Evolutionary conservation across 2,113 vertebrate genomes (phyloP), one percentile per base, ranked within the genome.

Genomic region (Colistium nudipinnis): DNA sequence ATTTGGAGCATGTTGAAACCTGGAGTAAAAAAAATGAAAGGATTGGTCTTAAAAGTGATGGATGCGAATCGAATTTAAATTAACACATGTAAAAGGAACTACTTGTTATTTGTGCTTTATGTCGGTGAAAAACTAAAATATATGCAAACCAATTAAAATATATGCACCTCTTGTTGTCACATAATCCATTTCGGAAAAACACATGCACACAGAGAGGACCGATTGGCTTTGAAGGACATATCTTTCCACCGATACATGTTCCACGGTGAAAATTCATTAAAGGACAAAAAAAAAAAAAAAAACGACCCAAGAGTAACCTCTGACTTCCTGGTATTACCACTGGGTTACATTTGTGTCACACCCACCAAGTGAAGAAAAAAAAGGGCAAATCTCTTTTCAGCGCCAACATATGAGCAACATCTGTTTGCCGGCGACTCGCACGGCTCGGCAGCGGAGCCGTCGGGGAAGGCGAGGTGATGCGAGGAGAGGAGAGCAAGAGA

Each of bases 321-420:
- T 76, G 65, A 74, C 85, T 78, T 86, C 81, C 67, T 79, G 62
- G 65, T 81, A 43, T 78, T 66, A 48, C 71, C 49, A 28, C 69
- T 64, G 73, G 69, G 74, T 78, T 78, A 82, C 74, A 77, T 65
- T 67, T 80, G 57, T 57, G 72, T 66, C 64, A 69, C 83, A 78
- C 73, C 81, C 85, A 70, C 68, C 13, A 53, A 72, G 67, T 36
- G 22, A 56, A 41, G 11, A 39, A 13, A 16, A 59, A 51, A 55
- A 35, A 17, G 47, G 45, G 51, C 51, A 64, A 80, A 52, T 19
- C 27, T 49, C 30, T 73, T 79, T 85, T 76, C 53, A 63, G 54
- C 70, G 56, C 51, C 0, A 81, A 86, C 86, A 91, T 72, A 80
- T 78, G 80, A 87, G 65, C 70, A 91, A 90, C 90, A 93, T 91